These are phyloP conservation scores for Condylura cristata DNA, from an alignment of 2,113 vertebrate genomes.

Conservation along the genomic window DNA sequence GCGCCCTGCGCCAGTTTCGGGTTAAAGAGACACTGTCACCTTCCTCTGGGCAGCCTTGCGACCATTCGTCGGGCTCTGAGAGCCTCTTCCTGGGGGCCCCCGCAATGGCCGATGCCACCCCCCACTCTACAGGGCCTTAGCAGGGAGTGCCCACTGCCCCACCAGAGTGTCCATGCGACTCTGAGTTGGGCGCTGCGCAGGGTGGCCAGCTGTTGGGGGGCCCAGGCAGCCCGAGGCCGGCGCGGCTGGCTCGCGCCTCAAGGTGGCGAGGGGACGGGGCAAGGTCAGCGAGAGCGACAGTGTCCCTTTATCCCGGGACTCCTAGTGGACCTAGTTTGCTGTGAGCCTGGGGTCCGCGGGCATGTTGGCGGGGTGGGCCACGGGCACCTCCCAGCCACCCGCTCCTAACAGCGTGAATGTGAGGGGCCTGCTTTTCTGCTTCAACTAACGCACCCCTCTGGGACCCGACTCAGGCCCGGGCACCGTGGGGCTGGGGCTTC, in stretches of 20 bases:
- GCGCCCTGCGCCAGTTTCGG: slow-evolving; percentile 66
- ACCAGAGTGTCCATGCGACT: background rate
- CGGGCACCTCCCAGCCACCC: slow-evolving; percentile 67
- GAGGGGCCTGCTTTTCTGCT: slow-evolving; percentile 52
- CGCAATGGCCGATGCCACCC: background rate
- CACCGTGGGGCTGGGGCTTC: background rate
- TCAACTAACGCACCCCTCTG: slow-evolving; percentile 75
- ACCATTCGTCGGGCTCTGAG: background rate
- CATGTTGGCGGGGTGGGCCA: slow-evolving; percentile 48
- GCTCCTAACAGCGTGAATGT: slow-evolving; percentile 72
- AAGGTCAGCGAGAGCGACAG: slow-evolving; percentile 61
- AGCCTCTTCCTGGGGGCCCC: background rate
- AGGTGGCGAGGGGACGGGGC: background rate
- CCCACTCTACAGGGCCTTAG: background rate
- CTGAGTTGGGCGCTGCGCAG: background rate
- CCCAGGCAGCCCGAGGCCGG: too few relatives aligned
- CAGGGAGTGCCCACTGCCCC: background rate
- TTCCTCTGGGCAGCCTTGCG: background rate
- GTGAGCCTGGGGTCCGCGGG: slow-evolving; percentile 55
- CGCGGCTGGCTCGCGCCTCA: background rate
- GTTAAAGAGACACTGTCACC: slow-evolving; percentile 82
- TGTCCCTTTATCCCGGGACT: slow-evolving; percentile 76
- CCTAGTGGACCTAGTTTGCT: slow-evolving; percentile 67
- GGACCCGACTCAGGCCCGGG: background rate
- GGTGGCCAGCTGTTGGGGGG: background rate